These are phyloP conservation scores for Hippasteria phrygiana DNA, from an alignment of 53 echinoderm and acorn worm species.

Conservation along the genomic window DNA sequence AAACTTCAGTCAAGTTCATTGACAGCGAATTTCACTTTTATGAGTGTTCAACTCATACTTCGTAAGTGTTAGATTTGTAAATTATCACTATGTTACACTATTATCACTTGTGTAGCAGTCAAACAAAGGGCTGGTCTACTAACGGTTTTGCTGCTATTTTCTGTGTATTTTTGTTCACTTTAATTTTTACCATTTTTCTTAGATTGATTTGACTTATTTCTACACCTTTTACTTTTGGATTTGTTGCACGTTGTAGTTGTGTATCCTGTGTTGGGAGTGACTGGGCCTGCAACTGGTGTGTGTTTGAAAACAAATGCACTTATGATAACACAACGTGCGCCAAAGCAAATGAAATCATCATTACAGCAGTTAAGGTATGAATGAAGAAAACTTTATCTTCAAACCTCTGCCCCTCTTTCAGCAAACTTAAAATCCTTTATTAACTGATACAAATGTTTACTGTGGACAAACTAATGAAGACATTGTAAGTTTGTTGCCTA, in stretches of 20 bases:
- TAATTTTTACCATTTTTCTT: too few species aligned
- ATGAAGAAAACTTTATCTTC: background rate
- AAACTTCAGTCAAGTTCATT: slow-evolving; percentile 78
- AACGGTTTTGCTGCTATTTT: too few species aligned
- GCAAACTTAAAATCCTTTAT: too few species aligned
- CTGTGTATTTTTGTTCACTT: too few species aligned
- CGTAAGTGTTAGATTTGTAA: slow-evolving; percentile 58
- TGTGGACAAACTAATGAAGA: too few species aligned
- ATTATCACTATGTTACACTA: too few species aligned
- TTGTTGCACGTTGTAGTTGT: slow-evolving; percentile 63
- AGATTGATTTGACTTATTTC: too few species aligned
- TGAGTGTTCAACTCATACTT: slow-evolving; percentile 72
- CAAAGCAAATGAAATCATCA: slow-evolving; percentile 47
- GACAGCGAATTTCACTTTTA: slow-evolving; percentile 80
- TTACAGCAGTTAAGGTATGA: slow-evolving; percentile 69
- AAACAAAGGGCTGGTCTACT: background rate
- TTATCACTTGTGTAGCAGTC: too few species aligned
- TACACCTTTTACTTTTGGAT: background rate
- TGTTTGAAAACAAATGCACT: slow-evolving; percentile 88
- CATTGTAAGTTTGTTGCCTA: too few species aligned
- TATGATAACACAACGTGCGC: slow-evolving; percentile 74
- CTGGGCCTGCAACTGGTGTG: slow-evolving; percentile 88
- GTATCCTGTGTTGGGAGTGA: slow-evolving; percentile 70
- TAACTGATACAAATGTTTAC: too few species aligned
- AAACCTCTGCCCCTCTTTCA: background rate